Base-by-base conservation (phyloP, 2,113 vertebrate genomes). In the Cromileptes altivelis region DNA sequence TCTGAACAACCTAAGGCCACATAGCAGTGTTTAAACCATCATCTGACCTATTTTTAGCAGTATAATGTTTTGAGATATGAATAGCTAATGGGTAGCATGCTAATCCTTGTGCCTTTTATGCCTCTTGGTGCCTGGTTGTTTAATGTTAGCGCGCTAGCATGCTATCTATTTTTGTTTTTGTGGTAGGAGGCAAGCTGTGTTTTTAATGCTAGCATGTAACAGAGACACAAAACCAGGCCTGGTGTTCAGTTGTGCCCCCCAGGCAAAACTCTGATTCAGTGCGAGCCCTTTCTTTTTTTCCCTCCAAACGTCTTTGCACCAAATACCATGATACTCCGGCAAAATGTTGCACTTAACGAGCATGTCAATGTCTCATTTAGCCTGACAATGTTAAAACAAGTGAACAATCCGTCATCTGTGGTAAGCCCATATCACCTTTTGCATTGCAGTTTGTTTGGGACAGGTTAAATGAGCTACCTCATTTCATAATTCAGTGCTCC, bases 231-330 rank as follows among this genome's bases (percentile, higher is more conserved):
- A 78, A 69, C 75, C 45, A 25, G 37, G 81, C 70, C 84, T 89
- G 81, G 79, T 89, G 86, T 87, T 88, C 40, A 90, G 80, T 80
- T 78, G 45, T 76, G 71, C 25, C 81, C 90, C 69, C 15, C 15
- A 74, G 89, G 91, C 90, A 71, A 69, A 50, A 75, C 40, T 80
- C 63, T 90, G 87, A 93, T 63, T 91, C 87, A 90, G 71, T 79
- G 68, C 74, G 27, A 92, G 77, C 25, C 47, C 71, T 74, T 58
- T 73, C 69, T 75, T 73, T 81, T 60, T 63, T 57, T 78, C 82
- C 62, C 75, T 76, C 33, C 65, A 79, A 88, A 81, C 81, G 78
- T 87, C 87, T 83, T 81, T 63, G 77, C 74, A 85, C 77, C 50
- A 80, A 71, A 89, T 23, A 62, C 53, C 55, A 76, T 55, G 52